Evolutionary conservation across 2,113 vertebrate genomes (phyloP).

Genomic region (Papio anubis): DNA sequence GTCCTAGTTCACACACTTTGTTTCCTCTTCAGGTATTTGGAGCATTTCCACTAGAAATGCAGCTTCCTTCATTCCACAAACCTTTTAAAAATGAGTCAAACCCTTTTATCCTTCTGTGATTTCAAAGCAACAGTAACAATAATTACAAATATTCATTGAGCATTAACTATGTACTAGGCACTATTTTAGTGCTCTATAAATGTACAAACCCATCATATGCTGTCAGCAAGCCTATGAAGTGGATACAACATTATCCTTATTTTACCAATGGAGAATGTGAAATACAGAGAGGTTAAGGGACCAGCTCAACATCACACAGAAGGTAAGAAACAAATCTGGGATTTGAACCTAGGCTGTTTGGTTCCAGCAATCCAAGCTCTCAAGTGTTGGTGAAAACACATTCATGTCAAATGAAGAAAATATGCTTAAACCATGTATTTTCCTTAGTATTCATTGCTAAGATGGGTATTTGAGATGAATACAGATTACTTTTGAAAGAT

Average conservation of each 20-base stretch:
- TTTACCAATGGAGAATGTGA: neutral
- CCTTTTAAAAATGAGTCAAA: neutral
- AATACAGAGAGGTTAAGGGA: neutral
- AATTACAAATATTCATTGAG: neutral
- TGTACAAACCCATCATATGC: neutral
- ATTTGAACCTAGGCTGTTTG: neutral
- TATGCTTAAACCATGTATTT: neutral
- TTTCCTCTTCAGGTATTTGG: slow-evolving; percentile 5
- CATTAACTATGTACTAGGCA: neutral
- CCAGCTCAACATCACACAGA: neutral
- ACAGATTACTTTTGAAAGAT: neutral
- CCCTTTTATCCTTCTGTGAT: neutral
- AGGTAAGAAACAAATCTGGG: neutral
- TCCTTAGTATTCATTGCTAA: neutral
- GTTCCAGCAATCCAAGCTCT: neutral
- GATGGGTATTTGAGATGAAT: neutral
- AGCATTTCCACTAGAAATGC: neutral
- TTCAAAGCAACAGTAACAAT: neutral
- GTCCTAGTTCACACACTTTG: neutral
- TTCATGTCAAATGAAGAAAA: neutral
- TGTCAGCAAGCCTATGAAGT: neutral
- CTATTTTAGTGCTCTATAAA: neutral
- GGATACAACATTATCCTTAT: neutral
- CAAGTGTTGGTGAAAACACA: neutral
- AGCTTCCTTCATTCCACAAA: neutral